Evolutionary conservation across 2,888 invertebrate genomes (phyloP), one percentile per base, ranked within the genome.

Genomic region (Crocallis elinguaria): DNA sequence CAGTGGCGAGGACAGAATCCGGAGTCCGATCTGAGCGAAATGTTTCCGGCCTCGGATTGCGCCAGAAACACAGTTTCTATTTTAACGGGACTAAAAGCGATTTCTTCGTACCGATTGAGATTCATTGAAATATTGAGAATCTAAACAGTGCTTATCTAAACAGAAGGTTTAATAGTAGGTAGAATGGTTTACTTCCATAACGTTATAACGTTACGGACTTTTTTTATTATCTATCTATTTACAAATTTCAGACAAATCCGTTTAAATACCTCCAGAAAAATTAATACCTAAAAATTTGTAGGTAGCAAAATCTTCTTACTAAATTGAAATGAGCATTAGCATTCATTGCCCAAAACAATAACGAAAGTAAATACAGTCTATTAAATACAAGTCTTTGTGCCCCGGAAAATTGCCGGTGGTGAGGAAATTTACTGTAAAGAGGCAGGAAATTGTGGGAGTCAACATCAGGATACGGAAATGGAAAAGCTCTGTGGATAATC

Each of bases 401-500:
- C 27, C 43, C 35, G 45, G 43, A 53, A 61, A 54, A 55, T 57
- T 38, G 44, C 54, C 23, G 12, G 44, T 12, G 33, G 32, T 37
- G 35, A 56, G 49, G 54, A 59, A 61, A 59, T 60, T 56, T 54
- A 60, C 58, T 42, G 53, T 49, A 41, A 45, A 51, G 44, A 36
- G 39, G 32, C 32, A 56, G 66, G 67, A 67, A 66, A 67, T 69
- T 63, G 64, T 62, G 51, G 53, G 48, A 49, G 44, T 44, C 58
- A 55, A 54, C 57, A 55, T 54, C 57, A 57, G 44, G 46, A 57
- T 14, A 49, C 59, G 67, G 70, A 72, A 71, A 73, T 71, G 61
- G 65, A 57, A 60, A 61, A 60, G 53, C 59, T 60, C 49, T 44
- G 49, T 33, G 58, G 42, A 60, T 64, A 67, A 67, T 67, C 60